A percentile compares a stretch with the other conserved stretches of the same genome.
These are phyloP conservation scores for Brenthis ino DNA, from an alignment of 2,888 invertebrate species.

Conservation along the genomic window DNA sequence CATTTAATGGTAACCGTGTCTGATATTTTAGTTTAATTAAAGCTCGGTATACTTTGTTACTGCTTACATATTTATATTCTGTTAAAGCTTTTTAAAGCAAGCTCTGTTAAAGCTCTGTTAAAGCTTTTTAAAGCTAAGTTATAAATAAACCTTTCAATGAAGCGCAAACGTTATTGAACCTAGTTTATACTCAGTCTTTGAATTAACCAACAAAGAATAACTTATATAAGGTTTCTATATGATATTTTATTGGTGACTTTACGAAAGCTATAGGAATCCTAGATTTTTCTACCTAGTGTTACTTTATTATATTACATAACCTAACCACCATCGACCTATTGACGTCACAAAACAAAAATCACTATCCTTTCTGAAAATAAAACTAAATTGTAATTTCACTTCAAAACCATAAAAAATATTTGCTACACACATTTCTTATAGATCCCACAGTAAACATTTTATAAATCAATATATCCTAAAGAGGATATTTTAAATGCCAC, in stretches of 20 bases:
- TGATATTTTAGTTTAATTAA: too few species aligned
- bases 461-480: constrained; percentile 5
- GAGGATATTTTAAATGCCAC: constrained; percentile 18
- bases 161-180: too few species aligned
- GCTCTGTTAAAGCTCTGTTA: too few species aligned
- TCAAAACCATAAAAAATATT: neutral
- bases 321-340: constrained; percentile 58
- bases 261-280: neutral
- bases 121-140: too few species aligned
- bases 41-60: too few species aligned
- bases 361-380: constrained; percentile 14
- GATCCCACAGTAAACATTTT: neutral
- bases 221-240: neutral
- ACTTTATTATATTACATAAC: constrained; percentile 69
- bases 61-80: too few species aligned
- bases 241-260: neutral
- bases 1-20: too few species aligned
- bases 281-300: constrained; percentile 9
- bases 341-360: constrained; percentile 51
- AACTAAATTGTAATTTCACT: neutral
- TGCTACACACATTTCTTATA: neutral
- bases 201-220: too few species aligned
- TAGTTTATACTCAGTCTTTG: too few species aligned
- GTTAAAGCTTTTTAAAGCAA: too few species aligned
- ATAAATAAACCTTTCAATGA: too few species aligned